A percentile compares a stretch with the other conserved stretches of the same genome.
Evolutionary conservation across 2,888 invertebrate genomes (phyloP).

Genomic region (Caenorhabditis sp.): DNA sequence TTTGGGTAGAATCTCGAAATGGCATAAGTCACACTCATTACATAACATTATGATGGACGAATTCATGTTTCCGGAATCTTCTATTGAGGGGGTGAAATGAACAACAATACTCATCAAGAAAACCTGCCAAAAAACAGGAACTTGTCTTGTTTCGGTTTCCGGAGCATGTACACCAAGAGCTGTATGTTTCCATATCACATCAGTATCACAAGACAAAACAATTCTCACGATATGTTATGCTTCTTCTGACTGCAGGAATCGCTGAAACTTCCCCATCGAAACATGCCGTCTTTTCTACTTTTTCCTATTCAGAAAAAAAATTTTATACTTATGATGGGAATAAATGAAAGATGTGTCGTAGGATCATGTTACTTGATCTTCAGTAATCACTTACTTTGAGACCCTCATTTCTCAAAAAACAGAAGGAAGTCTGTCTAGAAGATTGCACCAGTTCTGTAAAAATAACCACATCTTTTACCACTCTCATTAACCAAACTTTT

Average conservation of each 20-base stretch:
- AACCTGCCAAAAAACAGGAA: slow-evolving; percentile 25
- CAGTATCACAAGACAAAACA: slow-evolving; percentile 46
- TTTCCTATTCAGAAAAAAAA: neutral
- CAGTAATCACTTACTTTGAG: neutral
- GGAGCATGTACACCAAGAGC: neutral
- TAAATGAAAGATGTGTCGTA: neutral
- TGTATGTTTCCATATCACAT: slow-evolving; percentile 46
- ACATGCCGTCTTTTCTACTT: neutral
- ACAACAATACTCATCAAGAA: slow-evolving; percentile 9
- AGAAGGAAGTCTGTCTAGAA: too few relatives aligned
- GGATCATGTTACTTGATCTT: slow-evolving; percentile 6
- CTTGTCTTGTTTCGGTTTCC: slow-evolving; percentile 23
- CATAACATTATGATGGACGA: slow-evolving; percentile 32
- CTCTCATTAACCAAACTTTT: too few relatives aligned
- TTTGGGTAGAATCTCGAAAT: slow-evolving; percentile 40
- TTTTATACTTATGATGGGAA: neutral
- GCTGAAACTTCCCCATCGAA: neutral
- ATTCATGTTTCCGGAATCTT: slow-evolving; percentile 38
- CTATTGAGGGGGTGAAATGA: neutral
- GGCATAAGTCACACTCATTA: slow-evolving; percentile 59
- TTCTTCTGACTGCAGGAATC: neutral
- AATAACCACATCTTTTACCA: too few relatives aligned
- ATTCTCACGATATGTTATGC: slow-evolving; percentile 39
- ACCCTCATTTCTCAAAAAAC: neutral
- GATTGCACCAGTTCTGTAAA: too few relatives aligned